Evolutionary conservation across 2,888 invertebrate genomes (phyloP), one percentile per base, ranked within the genome.

Genomic region (Hyposoter dolosus): DNA sequence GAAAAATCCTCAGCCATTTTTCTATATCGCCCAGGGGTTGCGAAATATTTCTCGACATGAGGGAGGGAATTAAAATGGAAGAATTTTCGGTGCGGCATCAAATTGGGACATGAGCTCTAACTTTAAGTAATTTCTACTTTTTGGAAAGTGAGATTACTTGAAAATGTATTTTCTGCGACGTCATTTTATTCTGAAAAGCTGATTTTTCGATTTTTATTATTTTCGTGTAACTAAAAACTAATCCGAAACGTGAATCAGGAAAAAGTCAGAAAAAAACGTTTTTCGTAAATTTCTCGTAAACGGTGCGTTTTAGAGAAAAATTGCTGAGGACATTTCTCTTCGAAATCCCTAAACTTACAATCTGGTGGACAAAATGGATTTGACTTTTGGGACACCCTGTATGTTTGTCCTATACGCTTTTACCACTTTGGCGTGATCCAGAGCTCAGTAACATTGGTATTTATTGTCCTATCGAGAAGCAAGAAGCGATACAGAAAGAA

Each of bases 371-470:
- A 10, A 12, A 5, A 5, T 1, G 28, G 56, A 60, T 4, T 60
- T 15, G 28, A 28, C 23, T 60, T 60, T 60, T 28, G 10, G 28
- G 56, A 60, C 56, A 60, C 56, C 23, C 56, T 28, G 3, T 28
- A 60, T 15, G 5, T 28, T 28, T 60, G 28, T 60, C 12, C 56
- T 28, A 28, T 60, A 60, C 56, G 56, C 56, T 60, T 60, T 23
- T 23, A 40, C 40, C 35, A 65, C 43, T 19, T 56, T 23, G 69
- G 28, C 65, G 76, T 43, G 47, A 56, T 45, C 53, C 40, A 71
- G 28, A 71, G 28, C 12, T 53, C 35, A 72, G 23, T 60, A 53
- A 78, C 43, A 45, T 40, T 43, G 56, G 56, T n/a, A 69, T 40
- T 23, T 5, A 10, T 28, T 6, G 15, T 28, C 43, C 43, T 28